Evolutionary conservation across 2,797 vertebrate genomes (phyloP).

Genomic region (Coranthus polyacanthus): DNA sequence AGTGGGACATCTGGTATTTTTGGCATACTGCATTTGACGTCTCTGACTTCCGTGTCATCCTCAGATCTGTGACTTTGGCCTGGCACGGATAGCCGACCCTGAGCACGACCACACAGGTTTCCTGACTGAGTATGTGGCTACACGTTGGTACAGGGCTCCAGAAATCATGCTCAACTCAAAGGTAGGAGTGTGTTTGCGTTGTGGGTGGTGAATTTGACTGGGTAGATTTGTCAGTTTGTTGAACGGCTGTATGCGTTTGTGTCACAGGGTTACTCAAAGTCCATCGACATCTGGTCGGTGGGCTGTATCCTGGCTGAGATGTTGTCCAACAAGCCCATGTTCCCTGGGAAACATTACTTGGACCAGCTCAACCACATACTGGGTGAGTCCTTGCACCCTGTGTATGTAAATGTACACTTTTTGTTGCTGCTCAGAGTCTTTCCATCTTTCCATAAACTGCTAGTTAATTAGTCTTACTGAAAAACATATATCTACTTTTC

Average conservation of each 20-base stretch:
- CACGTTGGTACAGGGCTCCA: constrained; percentile 95
- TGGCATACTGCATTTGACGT: neutral
- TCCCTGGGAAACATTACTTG: constrained; percentile 93
- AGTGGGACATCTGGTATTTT: no score
- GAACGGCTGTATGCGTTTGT: constrained; percentile 46
- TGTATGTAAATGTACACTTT: neutral
- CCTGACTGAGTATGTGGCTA: constrained; percentile 94
- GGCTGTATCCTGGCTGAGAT: constrained; percentile 96
- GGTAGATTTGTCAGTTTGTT: neutral
- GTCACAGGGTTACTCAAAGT: constrained; percentile 91
- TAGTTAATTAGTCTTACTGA: neutral
- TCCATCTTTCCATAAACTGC: no score
- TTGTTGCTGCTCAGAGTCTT: neutral
- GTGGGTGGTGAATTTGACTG: neutral
- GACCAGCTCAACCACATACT: constrained; percentile 95
- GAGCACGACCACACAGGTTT: constrained; percentile 93
- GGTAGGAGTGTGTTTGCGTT: constrained; percentile 72
- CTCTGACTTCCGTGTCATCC: constrained; percentile 2
- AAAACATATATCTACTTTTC: neutral
- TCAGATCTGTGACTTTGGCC: constrained; percentile 95
- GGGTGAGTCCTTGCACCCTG: constrained; percentile 72
- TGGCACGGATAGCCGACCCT: constrained; percentile 92
- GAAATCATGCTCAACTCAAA: constrained; percentile 97
- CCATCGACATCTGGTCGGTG: constrained; percentile 96
- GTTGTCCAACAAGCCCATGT: constrained; percentile 92